Conservation (phyloP, 2,113 vertebrate genomes). For the Gymnorhina tibicen region DNA sequence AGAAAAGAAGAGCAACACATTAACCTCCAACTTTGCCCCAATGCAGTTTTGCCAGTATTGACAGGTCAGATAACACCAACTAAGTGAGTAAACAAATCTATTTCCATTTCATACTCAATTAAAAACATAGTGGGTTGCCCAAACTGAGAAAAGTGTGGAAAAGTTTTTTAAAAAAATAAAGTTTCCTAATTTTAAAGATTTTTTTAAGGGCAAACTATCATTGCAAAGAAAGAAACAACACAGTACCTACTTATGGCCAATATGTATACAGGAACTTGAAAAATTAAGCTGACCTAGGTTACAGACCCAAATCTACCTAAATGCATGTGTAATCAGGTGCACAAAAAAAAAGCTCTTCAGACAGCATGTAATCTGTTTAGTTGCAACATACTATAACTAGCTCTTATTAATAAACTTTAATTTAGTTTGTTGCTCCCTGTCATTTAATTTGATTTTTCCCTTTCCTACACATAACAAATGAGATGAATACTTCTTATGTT, state of each 20-base stretch:
- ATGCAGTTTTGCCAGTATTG: not conserved
- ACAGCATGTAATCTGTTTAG: not conserved
- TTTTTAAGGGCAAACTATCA: not conserved
- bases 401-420: not conserved
- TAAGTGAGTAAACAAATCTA: slow-evolving; percentile 29
- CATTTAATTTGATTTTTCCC: not conserved
- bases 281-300: not conserved
- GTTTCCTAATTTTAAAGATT: not conserved
- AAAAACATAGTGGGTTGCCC: not conserved
- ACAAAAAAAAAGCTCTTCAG: not conserved
- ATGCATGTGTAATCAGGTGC: not conserved
- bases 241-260: not conserved
- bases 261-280: not conserved
- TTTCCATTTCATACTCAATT: slow-evolving; percentile 52
- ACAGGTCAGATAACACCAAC: not conserved
- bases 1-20: not conserved
- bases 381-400: not conserved
- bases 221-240: not conserved
- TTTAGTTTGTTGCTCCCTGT: not conserved
- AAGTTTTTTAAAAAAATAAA: not conserved
- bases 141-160: not conserved
- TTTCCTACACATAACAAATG: not conserved
- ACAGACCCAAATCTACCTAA: not conserved
- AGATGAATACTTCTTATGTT: not conserved
- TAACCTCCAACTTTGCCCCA: not conserved